These are phyloP conservation scores for Streptopelia turtur DNA, from an alignment of 2,797 vertebrate species.

Conservation along the genomic window DNA sequence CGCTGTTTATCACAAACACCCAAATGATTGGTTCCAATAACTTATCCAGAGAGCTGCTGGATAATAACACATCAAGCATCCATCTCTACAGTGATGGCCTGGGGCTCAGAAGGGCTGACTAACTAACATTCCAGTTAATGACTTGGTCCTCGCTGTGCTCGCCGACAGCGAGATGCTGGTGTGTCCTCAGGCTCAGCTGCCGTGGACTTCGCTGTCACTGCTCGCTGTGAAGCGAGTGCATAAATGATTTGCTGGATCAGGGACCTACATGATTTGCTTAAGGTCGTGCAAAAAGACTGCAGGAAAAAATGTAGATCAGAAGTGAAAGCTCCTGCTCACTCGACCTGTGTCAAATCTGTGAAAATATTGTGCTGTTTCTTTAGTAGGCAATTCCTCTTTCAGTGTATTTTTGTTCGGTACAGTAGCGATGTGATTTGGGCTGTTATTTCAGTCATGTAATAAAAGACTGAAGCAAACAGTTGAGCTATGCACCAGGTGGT, in stretches of 20 bases:
- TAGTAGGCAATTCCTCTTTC: neutral
- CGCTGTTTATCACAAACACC: neutral
- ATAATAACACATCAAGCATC: neutral
- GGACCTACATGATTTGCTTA: neutral
- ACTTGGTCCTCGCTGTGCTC: neutral
- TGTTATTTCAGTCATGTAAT: neutral
- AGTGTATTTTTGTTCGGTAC: conserved; percentile 1
- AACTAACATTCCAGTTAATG: neutral
- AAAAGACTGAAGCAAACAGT: conserved; percentile 27
- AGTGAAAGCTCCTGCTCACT: neutral
- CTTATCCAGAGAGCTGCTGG: conserved; percentile 33
- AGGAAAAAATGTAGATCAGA: neutral
- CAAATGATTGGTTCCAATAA: conserved; percentile 16
- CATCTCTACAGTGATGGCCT: neutral
- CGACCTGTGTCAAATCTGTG: neutral
- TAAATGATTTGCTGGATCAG: neutral
- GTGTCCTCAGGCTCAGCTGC: neutral
- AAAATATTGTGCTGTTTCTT: neutral
- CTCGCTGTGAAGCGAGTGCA: neutral
- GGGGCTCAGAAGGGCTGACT: neutral
- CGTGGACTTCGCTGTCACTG: neutral
- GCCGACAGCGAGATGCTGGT: neutral
- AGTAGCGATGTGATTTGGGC: neutral
- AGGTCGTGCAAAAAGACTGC: neutral
- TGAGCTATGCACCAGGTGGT: conserved; percentile 33